Evolutionary conservation across 30 jellyfish, hydroid and myxozoan species (phyloP).

Genomic region (Aurelia aurita): DNA sequence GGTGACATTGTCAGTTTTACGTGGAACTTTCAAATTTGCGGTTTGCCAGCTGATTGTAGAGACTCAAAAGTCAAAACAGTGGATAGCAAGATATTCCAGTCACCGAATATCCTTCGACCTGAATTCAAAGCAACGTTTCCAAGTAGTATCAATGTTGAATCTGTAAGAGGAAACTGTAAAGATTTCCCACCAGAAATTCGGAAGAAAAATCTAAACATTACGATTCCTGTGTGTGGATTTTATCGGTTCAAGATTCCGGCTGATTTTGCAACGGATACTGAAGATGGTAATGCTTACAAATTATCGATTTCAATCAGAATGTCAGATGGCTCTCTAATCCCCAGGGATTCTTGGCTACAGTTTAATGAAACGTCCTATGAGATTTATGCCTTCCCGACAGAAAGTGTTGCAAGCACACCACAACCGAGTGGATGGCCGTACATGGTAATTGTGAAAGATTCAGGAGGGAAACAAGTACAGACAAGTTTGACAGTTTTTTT

Average conservation of each 20-base stretch:
- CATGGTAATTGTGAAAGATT: slow-evolving; percentile 40
- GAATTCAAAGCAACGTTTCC: slow-evolving; percentile 33
- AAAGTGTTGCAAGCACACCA: slow-evolving; percentile 40
- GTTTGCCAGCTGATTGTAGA: slow-evolving; percentile 33
- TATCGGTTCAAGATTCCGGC: slow-evolving; percentile 63
- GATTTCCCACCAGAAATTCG: slow-evolving; percentile 53
- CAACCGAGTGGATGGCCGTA: slow-evolving; percentile 51
- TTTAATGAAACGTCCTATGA: slow-evolving; percentile 50
- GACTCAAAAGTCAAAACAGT: slow-evolving; percentile 5
- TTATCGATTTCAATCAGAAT: slow-evolving; percentile 32
- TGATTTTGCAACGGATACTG: slow-evolving; percentile 58
- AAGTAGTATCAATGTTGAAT: slow-evolving; percentile 5
- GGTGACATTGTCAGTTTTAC: slow-evolving; percentile 5
- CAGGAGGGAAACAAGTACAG: slow-evolving; percentile 21
- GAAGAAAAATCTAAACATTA: slow-evolving; percentile 27
- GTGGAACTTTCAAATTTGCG: slow-evolving; percentile 20
- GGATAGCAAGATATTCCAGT: slow-evolving; percentile 32
- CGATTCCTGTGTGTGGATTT: slow-evolving; percentile 84
- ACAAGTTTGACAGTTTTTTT: slow-evolving; percentile 21
- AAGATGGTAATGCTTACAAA: slow-evolving; percentile 44
- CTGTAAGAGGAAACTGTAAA: slow-evolving; percentile 34
- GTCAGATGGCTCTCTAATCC: slow-evolving; percentile 61
- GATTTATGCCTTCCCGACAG: slow-evolving; percentile 85
- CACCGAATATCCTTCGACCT: slow-evolving; percentile 15
- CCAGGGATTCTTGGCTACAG: slow-evolving; percentile 87